Base-by-base conservation (phyloP, 2,888 invertebrate species). In the Oxyscelio sp. region DNA sequence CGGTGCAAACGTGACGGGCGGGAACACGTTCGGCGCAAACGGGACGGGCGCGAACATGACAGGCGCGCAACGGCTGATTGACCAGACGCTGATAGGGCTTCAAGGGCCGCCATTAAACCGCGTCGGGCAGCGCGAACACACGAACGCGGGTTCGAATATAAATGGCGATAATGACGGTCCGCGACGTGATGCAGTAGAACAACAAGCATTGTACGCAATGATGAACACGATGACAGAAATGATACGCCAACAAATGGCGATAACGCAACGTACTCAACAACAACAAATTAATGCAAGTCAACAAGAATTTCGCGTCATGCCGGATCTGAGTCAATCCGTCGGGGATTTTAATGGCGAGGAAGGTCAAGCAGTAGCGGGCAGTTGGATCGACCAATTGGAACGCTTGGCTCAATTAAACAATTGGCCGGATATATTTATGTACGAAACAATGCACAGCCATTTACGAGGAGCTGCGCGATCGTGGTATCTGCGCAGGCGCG, bases 301-400 rank as follows among this genome's bases (percentile, higher is more conserved):
- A 15, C 56, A 15, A 3, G 34, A 66, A 4, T 83, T 83, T 45
- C 73, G 81, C 31, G 74, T 86, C 13, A 84, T 81, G 78, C 81
- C 78, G 8, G 73, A 81, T 48, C 66, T 81, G 2, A 48, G 77
- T 0, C 80, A 81, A 45, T 59, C 78, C n/a, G 50, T 86, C 4
- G 70, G 71, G 0, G 45, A 84, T 34, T 86, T 84, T 34, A 31
- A 58, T 4, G 81, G 78, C 0, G 52, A 68, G 15, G 65, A 78
- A 31, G 65, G 75, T 0, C 70, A 83, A 5, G 56, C 56, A 0
- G 70, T 81, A 27, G 81, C 78, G 0, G 74, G 63, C 31, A 52
- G 52, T 8, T 86, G 81, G 84, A 17, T 81, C 1, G 58, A 84
- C 9, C 59, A 84, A 21, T 61, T 86, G 17, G 81, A 78, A 56